These are phyloP conservation scores for Marmota flaviventris DNA, from an alignment of 2,113 vertebrate genomes.

Conservation along the genomic window DNA sequence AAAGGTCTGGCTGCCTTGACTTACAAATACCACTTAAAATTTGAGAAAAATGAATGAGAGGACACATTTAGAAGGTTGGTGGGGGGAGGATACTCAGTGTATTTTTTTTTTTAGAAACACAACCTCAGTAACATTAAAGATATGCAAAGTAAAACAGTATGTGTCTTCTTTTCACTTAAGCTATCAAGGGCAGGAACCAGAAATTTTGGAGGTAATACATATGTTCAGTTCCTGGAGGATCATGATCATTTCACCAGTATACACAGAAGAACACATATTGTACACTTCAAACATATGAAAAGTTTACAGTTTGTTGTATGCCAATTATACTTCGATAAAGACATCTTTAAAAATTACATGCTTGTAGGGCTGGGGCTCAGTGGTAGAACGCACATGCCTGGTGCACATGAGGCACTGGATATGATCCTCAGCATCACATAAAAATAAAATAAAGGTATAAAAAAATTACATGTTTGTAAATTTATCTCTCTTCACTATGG, in stretches of 20 bases:
- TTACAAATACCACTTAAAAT: neutral
- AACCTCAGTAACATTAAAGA: neutral
- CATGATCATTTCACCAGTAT: neutral
- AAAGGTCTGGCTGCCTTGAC: neutral
- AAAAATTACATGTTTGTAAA: neutral
- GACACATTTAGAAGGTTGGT: neutral
- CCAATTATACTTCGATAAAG: neutral
- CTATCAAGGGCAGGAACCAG: neutral
- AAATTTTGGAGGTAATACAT: neutral
- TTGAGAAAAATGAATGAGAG: neutral
- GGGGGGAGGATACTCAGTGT: neutral
- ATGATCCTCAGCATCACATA: too few species aligned
- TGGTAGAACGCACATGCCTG: too few species aligned
- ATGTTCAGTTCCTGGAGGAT: neutral
- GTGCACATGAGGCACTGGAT: too few species aligned
- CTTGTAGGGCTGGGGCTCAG: too few species aligned
- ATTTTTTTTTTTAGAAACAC: neutral
- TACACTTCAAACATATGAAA: neutral
- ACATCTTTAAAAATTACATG: neutral
- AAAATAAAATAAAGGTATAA: too few species aligned
- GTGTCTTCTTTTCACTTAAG: neutral
- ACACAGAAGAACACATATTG: neutral
- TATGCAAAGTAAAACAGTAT: neutral
- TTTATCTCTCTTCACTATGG: neutral
- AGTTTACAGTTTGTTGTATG: neutral